Evolutionary conservation across 2,113 vertebrate genomes (phyloP), one percentile per base, ranked within the genome.

Genomic region (Falco punctatus): DNA sequence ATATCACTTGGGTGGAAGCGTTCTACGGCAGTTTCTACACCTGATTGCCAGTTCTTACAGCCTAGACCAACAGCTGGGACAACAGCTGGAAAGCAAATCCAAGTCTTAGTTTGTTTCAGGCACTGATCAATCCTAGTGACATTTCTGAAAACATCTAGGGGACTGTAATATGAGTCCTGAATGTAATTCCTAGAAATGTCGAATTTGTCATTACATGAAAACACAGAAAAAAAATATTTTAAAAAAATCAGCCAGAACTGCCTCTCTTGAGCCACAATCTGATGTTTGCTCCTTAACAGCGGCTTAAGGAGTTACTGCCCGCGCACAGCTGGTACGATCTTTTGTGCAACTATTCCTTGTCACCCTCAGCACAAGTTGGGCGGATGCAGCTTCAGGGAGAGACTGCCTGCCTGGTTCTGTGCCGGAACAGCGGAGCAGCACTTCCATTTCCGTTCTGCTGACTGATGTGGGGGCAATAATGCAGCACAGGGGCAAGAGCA

Each of bases 251-350:
- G 15, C 13, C 11, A 15, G 13, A 59, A 27, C n/a, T 59, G 55
- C 54, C 52, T 35, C 18, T 52, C 51, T 69, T 55, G 26, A 48
- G 55, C n/a, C 51, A 33, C 49, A 26, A 21, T 20, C 42, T 20
- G 12, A 49, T 23, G 22, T 59, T 44, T 0, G 1, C 55, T 75
- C 55, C 67, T 75, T 66, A 64, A 30, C 0, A 0, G 32, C 21
- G 18, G 48, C 33, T 80, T 58, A 48, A 35, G 72, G 79, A 91
- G 54, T 24, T 44, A 30, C 46, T 20, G 7, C 17, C 10, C 6
- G 0, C 7, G 15, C 49, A 35, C 33, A 58, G 10, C 42, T 42
- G 73, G 61, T 32, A 73, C 1, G 1, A n/a, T 23, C 55, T 54
- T 66, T 44, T 18, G 69, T 59, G 64, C 49, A 55, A 27, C 46